phyloP scores from a whole-genome alignment of 2,797 vertebrate species.

The Syngnathus rostellatus region DNA sequence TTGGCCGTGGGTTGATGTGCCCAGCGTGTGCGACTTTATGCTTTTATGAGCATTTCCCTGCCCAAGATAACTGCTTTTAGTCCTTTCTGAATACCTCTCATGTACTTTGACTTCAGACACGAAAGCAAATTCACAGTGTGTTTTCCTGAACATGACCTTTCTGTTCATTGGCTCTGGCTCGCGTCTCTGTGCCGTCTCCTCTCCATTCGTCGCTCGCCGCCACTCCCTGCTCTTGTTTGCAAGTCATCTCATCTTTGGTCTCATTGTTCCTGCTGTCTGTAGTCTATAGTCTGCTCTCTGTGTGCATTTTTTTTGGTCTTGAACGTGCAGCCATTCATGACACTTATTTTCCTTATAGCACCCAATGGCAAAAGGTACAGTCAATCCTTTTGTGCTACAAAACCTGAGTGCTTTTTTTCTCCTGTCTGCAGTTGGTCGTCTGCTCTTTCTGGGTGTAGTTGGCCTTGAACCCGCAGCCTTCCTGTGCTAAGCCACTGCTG shows the following conservation, averaged over 20 bases:
- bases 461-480: neutral
- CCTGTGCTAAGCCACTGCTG: neutral
- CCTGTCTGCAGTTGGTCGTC: constrained; percentile 1
- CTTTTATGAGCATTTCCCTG: constrained; percentile 31
- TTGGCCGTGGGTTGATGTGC: constrained; percentile 21
- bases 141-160: constrained; percentile 40
- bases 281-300: neutral
- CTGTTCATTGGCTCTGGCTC: constrained; percentile 20
- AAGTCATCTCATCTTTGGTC: constrained; percentile 20
- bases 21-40: constrained; percentile 17
- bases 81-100: constrained; percentile 50
- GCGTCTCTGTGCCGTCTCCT: constrained; percentile 14
- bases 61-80: constrained; percentile 55
- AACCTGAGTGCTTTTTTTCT: neutral
- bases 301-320: neutral
- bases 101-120: constrained; percentile 39
- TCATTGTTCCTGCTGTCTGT: constrained; percentile 12
- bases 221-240: constrained; percentile 15
- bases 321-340: neutral
- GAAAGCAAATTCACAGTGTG: constrained; percentile 14
- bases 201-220: constrained; percentile 12
- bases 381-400: neutral
- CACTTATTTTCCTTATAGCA: neutral
- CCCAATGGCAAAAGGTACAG: neutral
- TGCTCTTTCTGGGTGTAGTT: neutral